A percentile compares a stretch with the other conserved stretches of the same genome.
Evolutionary conservation across 92 coral and sea anemone genomes (phyloP).

Genomic region (Zoanthus sansibaricus): DNA sequence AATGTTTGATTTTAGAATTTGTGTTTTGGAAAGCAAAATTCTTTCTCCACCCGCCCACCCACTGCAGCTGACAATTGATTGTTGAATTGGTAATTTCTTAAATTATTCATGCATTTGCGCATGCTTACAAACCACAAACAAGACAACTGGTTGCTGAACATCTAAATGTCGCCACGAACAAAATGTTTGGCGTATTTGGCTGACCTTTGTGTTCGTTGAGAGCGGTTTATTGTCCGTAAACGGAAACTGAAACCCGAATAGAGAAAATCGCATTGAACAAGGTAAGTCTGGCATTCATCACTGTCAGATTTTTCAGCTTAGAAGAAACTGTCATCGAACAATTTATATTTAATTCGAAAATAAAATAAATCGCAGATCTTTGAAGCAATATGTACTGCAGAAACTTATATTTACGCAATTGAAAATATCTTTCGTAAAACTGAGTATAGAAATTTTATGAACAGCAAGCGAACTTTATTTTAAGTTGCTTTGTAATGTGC

Average conservation of each 20-base stretch:
- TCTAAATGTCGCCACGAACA: slow-evolving; percentile 1
- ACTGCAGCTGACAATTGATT: slow-evolving; percentile 4
- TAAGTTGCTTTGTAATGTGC: neutral
- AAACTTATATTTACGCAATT: neutral
- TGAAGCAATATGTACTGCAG: neutral
- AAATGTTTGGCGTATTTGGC: neutral
- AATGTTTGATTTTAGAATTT: too few relatives aligned
- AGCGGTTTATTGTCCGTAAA: neutral
- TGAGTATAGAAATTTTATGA: neutral
- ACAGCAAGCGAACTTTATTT: neutral
- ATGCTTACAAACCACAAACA: slow-evolving; percentile 46
- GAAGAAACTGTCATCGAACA: neutral
- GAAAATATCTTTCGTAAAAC: neutral
- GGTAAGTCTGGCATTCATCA: neutral
- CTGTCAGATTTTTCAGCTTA: neutral
- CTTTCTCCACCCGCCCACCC: too few relatives aligned
- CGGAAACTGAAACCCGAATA: neutral
- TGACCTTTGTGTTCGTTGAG: neutral
- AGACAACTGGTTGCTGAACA: slow-evolving; percentile 26
- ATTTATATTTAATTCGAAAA: neutral
- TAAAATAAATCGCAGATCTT: neutral
- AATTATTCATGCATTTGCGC: slow-evolving; percentile 39
- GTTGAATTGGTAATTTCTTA: neutral
- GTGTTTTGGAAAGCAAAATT: too few relatives aligned
- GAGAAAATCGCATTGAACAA: neutral